Evolutionary conservation across 2,113 vertebrate genomes (phyloP).

Genomic region (Stomatorhinus ivindoensis): DNA sequence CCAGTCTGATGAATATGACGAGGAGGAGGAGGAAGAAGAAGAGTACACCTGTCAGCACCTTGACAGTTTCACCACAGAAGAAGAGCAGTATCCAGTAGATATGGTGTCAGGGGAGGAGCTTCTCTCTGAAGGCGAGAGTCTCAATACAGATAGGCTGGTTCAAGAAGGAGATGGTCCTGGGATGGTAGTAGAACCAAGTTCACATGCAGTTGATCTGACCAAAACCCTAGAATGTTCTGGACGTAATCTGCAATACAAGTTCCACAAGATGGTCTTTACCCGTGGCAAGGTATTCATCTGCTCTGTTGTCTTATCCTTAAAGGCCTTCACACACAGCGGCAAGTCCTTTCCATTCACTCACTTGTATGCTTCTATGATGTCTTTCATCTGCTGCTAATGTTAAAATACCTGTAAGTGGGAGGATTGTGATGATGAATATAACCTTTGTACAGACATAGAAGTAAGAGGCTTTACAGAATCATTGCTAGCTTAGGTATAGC

Average conservation of each 20-base stretch:
- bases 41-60: constrained; percentile 35
- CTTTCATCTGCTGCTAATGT: background rate
- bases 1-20: constrained; percentile 59
- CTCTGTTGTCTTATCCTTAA: background rate
- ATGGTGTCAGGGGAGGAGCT: constrained; percentile 69
- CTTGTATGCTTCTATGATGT: background rate
- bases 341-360: background rate
- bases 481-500: background rate
- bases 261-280: constrained; percentile 75
- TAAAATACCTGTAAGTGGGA: background rate
- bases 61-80: constrained; percentile 53
- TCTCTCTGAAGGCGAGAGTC: constrained; percentile 70
- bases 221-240: constrained; percentile 30
- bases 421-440: background rate
- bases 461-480: background rate
- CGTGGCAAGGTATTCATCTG: constrained; percentile 75
- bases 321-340: background rate
- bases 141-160: constrained; percentile 37
- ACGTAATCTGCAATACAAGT: constrained; percentile 56
- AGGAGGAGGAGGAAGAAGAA: constrained; percentile 34
- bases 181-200: background rate
- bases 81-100: constrained; percentile 57
- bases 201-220: background rate
- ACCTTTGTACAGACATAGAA: background rate
- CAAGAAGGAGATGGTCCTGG: constrained; percentile 32